A percentile compares a stretch with the other conserved stretches of the same genome.
Evolutionary conservation across 2,113 vertebrate genomes (phyloP).

Genomic region (Tyrannus savana): DNA sequence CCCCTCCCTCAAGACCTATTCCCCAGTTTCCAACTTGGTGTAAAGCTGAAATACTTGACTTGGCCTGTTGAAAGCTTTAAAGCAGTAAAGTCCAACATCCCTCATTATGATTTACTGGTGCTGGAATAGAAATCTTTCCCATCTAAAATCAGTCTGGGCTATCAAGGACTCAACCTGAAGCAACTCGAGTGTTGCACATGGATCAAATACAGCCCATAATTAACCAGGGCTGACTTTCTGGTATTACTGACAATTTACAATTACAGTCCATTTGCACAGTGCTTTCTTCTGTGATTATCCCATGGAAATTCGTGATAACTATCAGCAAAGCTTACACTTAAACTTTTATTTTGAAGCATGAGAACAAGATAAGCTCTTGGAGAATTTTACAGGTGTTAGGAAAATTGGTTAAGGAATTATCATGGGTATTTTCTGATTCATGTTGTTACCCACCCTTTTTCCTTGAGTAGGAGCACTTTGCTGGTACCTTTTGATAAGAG

Average conservation of each 20-base stretch:
- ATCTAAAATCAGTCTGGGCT: not conserved
- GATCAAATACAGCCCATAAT: slow-evolving; percentile 42
- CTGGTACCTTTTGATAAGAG: not conserved
- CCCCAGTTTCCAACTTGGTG: not conserved
- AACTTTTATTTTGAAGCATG: not conserved
- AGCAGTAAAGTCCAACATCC: not conserved
- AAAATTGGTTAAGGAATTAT: slow-evolving; percentile 3
- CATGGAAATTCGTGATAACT: slow-evolving; percentile 18
- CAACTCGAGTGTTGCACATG: not conserved
- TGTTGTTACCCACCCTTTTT: not conserved
- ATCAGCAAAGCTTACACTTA: not conserved
- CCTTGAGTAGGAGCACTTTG: not conserved
- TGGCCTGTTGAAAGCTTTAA: not conserved
- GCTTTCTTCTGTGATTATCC: slow-evolving; percentile 38
- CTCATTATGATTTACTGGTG: not conserved
- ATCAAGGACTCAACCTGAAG: not conserved
- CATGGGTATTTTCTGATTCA: accelerated
- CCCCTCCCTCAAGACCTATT: not conserved
- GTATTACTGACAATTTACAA: slow-evolving; percentile 24
- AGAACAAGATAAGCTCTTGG: not conserved
- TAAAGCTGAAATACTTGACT: not conserved
- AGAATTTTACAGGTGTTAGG: slow-evolving; percentile 20
- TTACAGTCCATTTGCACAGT: slow-evolving; percentile 26
- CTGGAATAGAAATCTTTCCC: not conserved
- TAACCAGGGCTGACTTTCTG: slow-evolving; percentile 15